phyloP scores from a whole-genome alignment of 2,797 vertebrate species.

The Heliangelus exortis region DNA sequence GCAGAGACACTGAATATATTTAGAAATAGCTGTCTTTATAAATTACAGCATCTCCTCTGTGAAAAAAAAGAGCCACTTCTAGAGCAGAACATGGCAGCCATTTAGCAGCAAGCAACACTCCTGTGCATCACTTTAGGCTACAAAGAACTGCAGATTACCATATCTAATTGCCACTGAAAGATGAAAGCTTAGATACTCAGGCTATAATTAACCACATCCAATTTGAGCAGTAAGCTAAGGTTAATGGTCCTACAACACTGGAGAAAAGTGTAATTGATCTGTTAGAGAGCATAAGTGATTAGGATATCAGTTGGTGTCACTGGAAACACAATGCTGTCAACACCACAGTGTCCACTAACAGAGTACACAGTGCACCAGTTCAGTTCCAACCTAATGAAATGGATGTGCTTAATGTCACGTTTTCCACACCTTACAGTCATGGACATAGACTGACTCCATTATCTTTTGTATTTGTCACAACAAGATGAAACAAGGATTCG shows the following conservation, averaged over 20 bases:
- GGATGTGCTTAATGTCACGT: background rate
- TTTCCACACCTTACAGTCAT: background rate
- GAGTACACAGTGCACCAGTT: background rate
- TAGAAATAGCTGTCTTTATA: background rate
- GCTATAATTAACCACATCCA: slow-evolving; percentile 30
- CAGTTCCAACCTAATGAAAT: background rate
- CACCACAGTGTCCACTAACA: slow-evolving; percentile 5
- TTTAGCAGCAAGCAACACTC: background rate
- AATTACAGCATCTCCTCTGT: background rate
- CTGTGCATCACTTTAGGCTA: background rate
- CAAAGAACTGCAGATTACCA: background rate
- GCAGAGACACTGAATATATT: background rate
- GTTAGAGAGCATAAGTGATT: slow-evolving; percentile 26
- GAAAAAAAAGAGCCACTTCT: background rate
- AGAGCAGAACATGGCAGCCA: background rate
- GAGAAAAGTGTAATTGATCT: slow-evolving; percentile 55
- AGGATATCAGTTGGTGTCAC: slow-evolving; percentile 42
- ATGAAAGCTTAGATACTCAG: background rate
- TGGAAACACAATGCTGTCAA: slow-evolving; percentile 9
- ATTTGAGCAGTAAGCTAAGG: slow-evolving; percentile 53
- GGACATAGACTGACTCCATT: background rate
- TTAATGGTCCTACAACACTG: slow-evolving; percentile 59
- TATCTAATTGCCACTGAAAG: slow-evolving; percentile 17
- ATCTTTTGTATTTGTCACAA: background rate
- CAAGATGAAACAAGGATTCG: background rate